These are phyloP conservation scores for Aotus griseimembra DNA, from an alignment of 2,797 vertebrate species.

Conservation along the genomic window DNA sequence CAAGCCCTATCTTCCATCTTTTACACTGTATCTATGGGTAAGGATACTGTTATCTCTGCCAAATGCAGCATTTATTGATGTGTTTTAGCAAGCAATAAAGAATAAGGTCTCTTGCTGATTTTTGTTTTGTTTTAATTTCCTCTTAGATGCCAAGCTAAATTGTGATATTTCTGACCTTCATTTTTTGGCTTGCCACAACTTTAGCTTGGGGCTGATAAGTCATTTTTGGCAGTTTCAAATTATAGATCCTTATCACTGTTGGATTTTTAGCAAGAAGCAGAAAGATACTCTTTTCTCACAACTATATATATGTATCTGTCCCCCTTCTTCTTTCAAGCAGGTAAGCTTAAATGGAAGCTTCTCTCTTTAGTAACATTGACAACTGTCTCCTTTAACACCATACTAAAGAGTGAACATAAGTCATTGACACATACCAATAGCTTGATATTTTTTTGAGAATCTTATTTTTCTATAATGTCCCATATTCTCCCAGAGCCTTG, in stretches of 20 bases:
- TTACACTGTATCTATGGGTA: background rate
- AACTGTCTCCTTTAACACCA: background rate
- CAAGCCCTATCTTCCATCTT: background rate
- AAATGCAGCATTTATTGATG: background rate
- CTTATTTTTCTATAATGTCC: background rate
- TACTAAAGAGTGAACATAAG: background rate
- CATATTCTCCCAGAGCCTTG: background rate
- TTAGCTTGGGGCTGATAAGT: background rate
- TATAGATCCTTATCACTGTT: background rate
- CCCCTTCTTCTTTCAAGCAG: background rate
- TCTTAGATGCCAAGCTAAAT: background rate
- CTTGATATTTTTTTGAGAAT: background rate
- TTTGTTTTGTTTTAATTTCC: background rate
- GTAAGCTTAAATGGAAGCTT: background rate
- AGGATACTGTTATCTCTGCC: background rate
- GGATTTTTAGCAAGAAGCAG: background rate
- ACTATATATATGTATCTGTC: background rate
- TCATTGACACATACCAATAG: background rate
- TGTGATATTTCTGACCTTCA: background rate
- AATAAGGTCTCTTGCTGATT: background rate
- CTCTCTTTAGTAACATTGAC: background rate
- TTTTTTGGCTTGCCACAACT: background rate
- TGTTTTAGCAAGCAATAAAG: background rate
- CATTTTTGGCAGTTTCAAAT: background rate
- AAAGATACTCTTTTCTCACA: background rate